Percentiles rank a stretch among this genome's conserved stretches.
Evolutionary conservation across 2,888 invertebrate species (phyloP).

Genomic region (Slavum lentiscoides): DNA sequence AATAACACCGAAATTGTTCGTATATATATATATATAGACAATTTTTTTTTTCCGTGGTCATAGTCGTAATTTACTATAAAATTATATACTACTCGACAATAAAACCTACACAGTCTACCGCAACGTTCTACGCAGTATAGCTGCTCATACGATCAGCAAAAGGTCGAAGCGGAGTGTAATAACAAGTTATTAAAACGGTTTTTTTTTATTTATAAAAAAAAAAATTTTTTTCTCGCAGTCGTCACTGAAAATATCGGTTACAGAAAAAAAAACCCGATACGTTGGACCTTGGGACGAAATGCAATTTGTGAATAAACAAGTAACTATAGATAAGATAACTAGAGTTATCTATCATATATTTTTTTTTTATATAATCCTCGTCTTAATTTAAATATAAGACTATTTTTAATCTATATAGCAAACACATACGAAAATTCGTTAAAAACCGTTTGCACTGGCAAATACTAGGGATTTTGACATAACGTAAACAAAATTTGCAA

Average conservation of each 20-base stretch:
- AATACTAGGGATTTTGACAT: too few relatives aligned
- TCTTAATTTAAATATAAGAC: not conserved
- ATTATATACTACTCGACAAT: too few relatives aligned
- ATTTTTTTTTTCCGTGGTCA: too few relatives aligned
- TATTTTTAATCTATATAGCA: too few relatives aligned
- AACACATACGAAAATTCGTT: not conserved
- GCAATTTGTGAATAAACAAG: constrained; percentile 8
- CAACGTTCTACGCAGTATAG: not conserved
- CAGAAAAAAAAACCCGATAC: not conserved
- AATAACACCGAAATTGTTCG: too few relatives aligned
- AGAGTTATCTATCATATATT: not conserved
- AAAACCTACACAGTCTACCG: not conserved
- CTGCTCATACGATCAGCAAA: not conserved
- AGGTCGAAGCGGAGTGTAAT: not conserved
- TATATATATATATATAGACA: too few relatives aligned
- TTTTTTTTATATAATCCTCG: constrained; percentile 11
- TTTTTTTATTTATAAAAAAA: not conserved
- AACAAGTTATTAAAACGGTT: not conserved
- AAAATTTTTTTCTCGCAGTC: too few relatives aligned
- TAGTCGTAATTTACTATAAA: too few relatives aligned
- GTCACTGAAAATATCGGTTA: not conserved
- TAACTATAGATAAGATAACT: constrained; percentile 32
- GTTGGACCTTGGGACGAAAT: not conserved
- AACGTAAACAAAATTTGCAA: too few relatives aligned
- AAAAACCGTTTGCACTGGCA: too few relatives aligned